Percentiles rank a stretch among this genome's conserved stretches.
phyloP scores from a whole-genome alignment of 2,888 invertebrate species.

The Pasiphila rectangulata region DNA sequence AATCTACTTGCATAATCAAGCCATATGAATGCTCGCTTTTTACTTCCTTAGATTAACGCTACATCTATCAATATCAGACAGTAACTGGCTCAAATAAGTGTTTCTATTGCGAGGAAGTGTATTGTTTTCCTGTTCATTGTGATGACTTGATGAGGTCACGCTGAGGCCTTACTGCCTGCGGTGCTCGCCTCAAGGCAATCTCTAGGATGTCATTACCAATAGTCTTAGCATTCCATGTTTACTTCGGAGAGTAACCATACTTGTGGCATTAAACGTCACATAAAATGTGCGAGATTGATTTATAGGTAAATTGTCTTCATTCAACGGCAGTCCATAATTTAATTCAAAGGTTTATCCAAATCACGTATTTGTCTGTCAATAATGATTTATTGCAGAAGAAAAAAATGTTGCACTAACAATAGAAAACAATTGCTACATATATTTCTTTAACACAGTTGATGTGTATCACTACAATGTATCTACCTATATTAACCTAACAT shows the following conservation, averaged over 20 bases:
- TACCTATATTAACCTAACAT: too few relatives aligned
- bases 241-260: background rate
- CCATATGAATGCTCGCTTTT: slow-evolving; percentile 1
- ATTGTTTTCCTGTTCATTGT: slow-evolving; percentile 42
- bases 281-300: too few relatives aligned
- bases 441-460: too few relatives aligned
- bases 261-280: too few relatives aligned
- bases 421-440: too few relatives aligned
- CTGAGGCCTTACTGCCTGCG: slow-evolving; percentile 32
- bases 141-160: slow-evolving; percentile 43
- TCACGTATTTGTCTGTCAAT: too few relatives aligned
- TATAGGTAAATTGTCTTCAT: too few relatives aligned
- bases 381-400: too few relatives aligned
- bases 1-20: slow-evolving; percentile 3
- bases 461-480: too few relatives aligned
- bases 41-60: slow-evolving; percentile 8
- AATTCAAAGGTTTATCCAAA: too few relatives aligned
- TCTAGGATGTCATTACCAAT: slow-evolving; percentile 33
- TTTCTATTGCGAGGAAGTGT: slow-evolving; percentile 42
- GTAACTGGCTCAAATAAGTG: slow-evolving; percentile 30
- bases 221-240: slow-evolving; percentile 13
- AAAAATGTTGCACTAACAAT: too few relatives aligned
- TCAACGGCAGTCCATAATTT: too few relatives aligned
- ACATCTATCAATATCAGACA: slow-evolving; percentile 20
- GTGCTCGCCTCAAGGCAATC: slow-evolving; percentile 34